Percentiles rank a stretch among this genome's conserved stretches.
phyloP scores from a whole-genome alignment of 2,888 invertebrate genomes.

The Drosophila peninsularis region DNA sequence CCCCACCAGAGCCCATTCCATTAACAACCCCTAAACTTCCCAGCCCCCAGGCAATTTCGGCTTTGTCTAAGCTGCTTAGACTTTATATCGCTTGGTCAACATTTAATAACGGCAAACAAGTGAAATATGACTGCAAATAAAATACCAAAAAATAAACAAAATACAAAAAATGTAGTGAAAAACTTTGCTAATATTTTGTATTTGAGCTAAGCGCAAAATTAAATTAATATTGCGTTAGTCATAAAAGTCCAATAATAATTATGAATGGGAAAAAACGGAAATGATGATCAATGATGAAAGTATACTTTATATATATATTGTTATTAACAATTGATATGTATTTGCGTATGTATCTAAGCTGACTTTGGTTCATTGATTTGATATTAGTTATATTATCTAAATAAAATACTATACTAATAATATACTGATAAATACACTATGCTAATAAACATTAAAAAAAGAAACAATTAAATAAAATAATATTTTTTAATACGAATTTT shows the following conservation, averaged over 20 bases:
- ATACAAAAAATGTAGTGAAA: neutral
- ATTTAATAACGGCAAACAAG: conserved; percentile 22
- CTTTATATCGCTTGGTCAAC: conserved; percentile 43
- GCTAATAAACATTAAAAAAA: too few species aligned
- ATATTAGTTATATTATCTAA: too few species aligned
- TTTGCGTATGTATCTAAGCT: too few species aligned
- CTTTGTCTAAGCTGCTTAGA: conserved; percentile 37
- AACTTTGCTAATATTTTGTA: conserved; percentile 6
- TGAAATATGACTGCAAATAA: neutral
- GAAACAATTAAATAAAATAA: too few species aligned
- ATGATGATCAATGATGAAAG: too few species aligned
- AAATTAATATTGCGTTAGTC: neutral
- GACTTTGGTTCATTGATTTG: too few species aligned
- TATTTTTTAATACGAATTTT: too few species aligned
- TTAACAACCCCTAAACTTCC: conserved; percentile 9
- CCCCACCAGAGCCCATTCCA: neutral
- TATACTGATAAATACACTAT: too few species aligned
- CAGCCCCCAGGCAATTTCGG: conserved; percentile 19
- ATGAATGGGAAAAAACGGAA: too few species aligned
- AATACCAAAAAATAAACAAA: conserved; percentile 3
- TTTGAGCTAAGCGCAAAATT: neutral
- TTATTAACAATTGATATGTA: too few species aligned
- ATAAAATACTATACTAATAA: too few species aligned
- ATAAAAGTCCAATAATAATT: neutral
- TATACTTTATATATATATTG: too few species aligned